phyloP scores from a whole-genome alignment of 23 tunicate species.

The Trididemnum nubilum region DNA sequence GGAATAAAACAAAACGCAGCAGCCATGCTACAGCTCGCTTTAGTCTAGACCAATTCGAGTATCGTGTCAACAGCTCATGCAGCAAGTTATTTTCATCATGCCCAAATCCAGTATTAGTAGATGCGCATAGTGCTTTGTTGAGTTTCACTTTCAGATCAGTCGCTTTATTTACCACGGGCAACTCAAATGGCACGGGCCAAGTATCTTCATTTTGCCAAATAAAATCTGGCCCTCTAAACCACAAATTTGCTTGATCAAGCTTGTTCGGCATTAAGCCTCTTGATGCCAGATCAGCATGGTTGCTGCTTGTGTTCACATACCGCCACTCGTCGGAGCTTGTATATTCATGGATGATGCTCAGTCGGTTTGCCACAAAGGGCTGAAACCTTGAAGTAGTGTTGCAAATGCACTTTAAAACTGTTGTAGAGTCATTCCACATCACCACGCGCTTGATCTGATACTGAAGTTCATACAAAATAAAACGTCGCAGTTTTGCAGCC shows the following conservation, averaged over 20 bases:
- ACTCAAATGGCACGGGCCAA: slow-evolving; percentile 21
- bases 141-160: not conserved
- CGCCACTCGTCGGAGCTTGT: slow-evolving; percentile 29
- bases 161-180: not conserved
- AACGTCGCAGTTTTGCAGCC: slow-evolving; percentile 3
- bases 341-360: slow-evolving; percentile 7
- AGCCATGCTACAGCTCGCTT: not conserved
- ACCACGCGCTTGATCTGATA: not conserved
- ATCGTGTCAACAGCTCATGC: not conserved
- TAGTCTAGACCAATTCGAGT: not conserved
- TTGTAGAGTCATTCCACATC: slow-evolving; percentile 47
- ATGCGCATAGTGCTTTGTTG: too few species aligned
- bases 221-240: slow-evolving; percentile 45
- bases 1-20: not conserved
- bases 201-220: not conserved
- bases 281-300: slow-evolving; percentile 47
- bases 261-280: slow-evolving; percentile 30
- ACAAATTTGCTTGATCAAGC: not conserved
- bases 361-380: slow-evolving; percentile 57
- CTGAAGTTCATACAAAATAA: not conserved
- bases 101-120: too few species aligned
- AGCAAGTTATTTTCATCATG: not conserved
- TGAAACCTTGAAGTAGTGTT: slow-evolving; percentile 31
- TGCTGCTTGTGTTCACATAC: slow-evolving; percentile 20
- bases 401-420: slow-evolving; percentile 33